Base-by-base conservation (phyloP, 2,888 invertebrate genomes). In the Hypsopygia costalis region DNA sequence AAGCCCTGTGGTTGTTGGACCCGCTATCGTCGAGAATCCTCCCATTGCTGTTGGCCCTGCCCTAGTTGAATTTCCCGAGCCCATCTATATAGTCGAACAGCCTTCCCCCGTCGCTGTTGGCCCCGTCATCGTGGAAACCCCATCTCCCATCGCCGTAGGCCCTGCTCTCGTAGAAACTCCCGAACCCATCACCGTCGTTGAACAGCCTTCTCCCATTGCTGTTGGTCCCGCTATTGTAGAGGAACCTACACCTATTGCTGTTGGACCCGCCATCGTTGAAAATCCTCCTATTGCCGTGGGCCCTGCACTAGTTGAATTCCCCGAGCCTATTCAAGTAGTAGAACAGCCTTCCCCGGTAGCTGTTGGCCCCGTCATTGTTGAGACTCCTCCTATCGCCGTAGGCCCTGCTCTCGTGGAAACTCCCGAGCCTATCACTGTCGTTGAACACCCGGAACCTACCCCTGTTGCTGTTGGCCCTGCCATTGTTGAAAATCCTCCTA, bases 1-100 rank as follows among this genome's bases (percentile, higher is more conserved):
- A 1, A 20, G 29, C 0, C 44, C 43, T 10, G 47, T 55, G 11
- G 46, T 47, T 11, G 41, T 43, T 4, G 49, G 48, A 6, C 49
- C 50, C 4, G 45, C 43, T 4, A 3, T 7, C 3, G 25, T 25
- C 3, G 25, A 25, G 25, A 25, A 3, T 8, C 25, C 25, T 8
- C 25, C 25, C n/a, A 25, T 25, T 7, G 25, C 25, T 25, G 7
- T 25, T 6, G 25, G 25, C 25, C 25, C 25, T n/a, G 25, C 25
- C 7, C 6, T 25, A 3, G 25, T 25, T 25, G 25, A 25, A n/a
- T 8, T 2, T 6, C 25, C 25, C 4, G 16, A 16, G 16, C 16
- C 16, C 16, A 16, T 16, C 4, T 4, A 16, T 4, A 16, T 16
- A 2, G 16, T 16, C 16, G 16, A 16, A 4, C 3, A 16, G 4